A percentile compares a stretch with the other conserved stretches of the same genome.
These are phyloP conservation scores for Myotis pilosus DNA, from an alignment of 2,797 vertebrate species.

Conservation along the genomic window DNA sequence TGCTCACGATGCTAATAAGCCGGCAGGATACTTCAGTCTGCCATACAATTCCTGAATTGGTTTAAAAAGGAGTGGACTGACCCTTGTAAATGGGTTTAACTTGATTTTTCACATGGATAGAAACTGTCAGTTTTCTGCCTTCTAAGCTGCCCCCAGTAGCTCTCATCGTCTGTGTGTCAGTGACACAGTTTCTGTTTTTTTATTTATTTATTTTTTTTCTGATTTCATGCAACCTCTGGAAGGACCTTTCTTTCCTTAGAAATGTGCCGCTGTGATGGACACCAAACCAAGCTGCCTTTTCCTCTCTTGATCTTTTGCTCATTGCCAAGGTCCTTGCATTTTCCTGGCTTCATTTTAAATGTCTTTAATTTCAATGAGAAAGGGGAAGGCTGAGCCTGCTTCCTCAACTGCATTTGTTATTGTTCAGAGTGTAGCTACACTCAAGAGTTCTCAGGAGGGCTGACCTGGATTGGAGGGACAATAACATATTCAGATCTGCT, in stretches of 20 bases:
- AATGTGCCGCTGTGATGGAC: not conserved
- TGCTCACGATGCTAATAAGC: slow-evolving; percentile 62
- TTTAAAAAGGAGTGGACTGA: slow-evolving; percentile 66
- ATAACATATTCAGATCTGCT: not conserved
- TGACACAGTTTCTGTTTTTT: not conserved
- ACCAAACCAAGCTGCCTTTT: not conserved
- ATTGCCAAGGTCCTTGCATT: not conserved
- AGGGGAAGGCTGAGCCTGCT: not conserved
- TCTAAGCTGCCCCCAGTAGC: not conserved
- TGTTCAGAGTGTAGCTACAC: not conserved
- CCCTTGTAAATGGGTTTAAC: slow-evolving; percentile 74
- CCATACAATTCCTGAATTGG: not conserved
- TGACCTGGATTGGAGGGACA: not conserved
- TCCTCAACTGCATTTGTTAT: not conserved
- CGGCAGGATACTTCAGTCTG: not conserved
- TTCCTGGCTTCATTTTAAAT: not conserved
- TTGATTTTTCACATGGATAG: slow-evolving; percentile 66
- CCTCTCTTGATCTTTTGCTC: not conserved
- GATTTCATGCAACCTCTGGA: slow-evolving; percentile 8
- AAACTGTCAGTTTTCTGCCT: slow-evolving; percentile 67
- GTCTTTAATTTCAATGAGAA: not conserved
- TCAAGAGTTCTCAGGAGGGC: not conserved
- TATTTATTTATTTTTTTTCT: not conserved
- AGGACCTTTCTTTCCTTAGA: slow-evolving; percentile 10
- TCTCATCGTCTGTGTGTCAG: not conserved